Evolutionary conservation across 2,113 vertebrate species (phyloP), one percentile per base, ranked within the genome.

Genomic region (Lipophrys pholis): DNA sequence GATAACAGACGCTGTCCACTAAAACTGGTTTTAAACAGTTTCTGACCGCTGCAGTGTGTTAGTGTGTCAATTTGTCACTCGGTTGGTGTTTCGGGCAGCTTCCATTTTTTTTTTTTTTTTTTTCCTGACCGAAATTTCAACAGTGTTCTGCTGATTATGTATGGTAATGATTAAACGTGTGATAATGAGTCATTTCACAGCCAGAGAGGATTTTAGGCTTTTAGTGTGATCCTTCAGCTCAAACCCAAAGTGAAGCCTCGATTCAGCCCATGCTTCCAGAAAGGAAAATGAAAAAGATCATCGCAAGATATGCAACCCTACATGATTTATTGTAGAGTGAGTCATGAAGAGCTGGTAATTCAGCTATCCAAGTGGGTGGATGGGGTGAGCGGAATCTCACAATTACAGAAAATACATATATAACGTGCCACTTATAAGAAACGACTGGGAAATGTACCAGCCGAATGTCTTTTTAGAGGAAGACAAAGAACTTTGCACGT

Each of bases 111-210:
- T n/a, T n/a, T n/a, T n/a, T n/a, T n/a, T n/a, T n/a, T n/a, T 55
- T 73, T 40, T 40, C 17, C 61, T 54, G 51, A 50, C 76, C 62
- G 21, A 52, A 43, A 74, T 73, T 7, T 69, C 5, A 65, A 68
- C 60, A 66, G 16, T 12, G 42, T 54, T 39, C 56, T 45, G 7
- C 14, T 49, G 54, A 76, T 67, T 43, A 76, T 54, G 15, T 51
- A 45, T 15, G 36, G 21, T 81, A 65, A 59, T 64, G 36, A 76
- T 62, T 72, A 9, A 84, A 45, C 30, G 49, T 73, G 50, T 54
- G 59, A 76, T 78, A 60, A 54, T 77, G 76, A 87, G 21, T 76
- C 66, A 60, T 49, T 48, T 61, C 46, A 38, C 61, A 76, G 67
- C 64, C 11, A 7, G 15, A 63, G 69, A 6, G 48, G 58, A 63